Conservation (phyloP, 2,113 vertebrate genomes). For the Nyctereutes procyonoides region DNA sequence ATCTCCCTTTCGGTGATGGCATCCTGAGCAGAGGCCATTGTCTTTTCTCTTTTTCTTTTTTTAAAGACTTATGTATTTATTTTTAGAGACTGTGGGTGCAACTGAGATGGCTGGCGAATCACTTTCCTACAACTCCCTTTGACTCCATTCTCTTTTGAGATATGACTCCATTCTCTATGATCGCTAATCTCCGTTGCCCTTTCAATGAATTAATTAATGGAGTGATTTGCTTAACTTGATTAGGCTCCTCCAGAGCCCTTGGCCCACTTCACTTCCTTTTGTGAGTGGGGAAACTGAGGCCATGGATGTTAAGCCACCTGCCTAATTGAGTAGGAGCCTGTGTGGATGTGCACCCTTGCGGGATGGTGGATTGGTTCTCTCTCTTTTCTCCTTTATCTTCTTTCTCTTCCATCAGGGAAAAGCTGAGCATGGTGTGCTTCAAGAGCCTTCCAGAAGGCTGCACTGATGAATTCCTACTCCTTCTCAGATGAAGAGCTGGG, state of each 20-base stretch:
- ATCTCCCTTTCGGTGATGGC: neutral
- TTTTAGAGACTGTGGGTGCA: neutral
- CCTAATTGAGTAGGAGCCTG: no score
- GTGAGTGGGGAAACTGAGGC: neutral
- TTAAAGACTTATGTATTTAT: neutral
- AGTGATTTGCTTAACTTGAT: neutral
- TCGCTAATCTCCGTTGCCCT: no score
- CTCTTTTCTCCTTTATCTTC: neutral
- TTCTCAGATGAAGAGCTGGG: neutral
- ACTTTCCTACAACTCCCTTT: neutral
- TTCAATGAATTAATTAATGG: neutral
- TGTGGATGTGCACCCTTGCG: neutral
- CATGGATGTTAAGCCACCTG: neutral
- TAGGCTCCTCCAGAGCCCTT: neutral
- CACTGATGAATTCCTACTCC: conserved; percentile 46
- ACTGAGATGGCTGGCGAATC: neutral
- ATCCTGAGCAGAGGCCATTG: neutral
- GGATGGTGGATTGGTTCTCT: no score
- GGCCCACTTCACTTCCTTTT: neutral
- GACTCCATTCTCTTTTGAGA: neutral
- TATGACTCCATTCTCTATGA: neutral
- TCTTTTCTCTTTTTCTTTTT: neutral
- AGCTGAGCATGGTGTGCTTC: neutral
- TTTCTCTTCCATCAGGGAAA: neutral
- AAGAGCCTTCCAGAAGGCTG: conserved; percentile 52